Percentiles rank a stretch among this genome's conserved stretches.
Conservation (phyloP, 2,113 vertebrate species). For the Psittacus erithacus region DNA sequence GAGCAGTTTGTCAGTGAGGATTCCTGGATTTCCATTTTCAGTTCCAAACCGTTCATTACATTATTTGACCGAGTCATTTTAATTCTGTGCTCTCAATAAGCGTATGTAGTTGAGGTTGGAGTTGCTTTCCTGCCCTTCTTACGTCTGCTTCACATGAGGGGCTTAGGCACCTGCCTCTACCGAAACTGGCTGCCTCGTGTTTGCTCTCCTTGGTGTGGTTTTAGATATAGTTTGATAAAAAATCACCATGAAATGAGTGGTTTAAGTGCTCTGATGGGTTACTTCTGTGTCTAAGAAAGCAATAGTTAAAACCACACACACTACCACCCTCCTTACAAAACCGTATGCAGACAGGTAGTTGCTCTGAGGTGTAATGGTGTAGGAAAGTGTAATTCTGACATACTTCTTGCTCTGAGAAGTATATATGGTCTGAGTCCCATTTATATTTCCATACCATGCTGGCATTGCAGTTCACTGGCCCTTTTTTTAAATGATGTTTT, state of each 20-base stretch:
- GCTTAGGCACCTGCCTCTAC: neutral
- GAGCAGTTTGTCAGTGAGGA: neutral
- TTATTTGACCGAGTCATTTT: neutral
- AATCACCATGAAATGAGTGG: fast-evolving
- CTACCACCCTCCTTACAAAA: too few relatives aligned
- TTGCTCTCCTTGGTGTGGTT: neutral
- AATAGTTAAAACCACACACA: neutral
- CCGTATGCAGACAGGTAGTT: neutral
- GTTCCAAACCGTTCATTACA: neutral
- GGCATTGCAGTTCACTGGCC: neutral
- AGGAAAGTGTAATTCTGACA: neutral
- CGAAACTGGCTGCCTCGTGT: neutral
- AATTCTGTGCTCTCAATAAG: neutral
- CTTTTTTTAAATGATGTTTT: fast-evolving
- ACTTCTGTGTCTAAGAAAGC: neutral
- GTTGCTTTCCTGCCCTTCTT: neutral
- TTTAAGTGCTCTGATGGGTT: neutral
- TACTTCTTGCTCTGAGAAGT: neutral
- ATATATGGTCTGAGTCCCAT: neutral
- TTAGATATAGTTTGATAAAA: neutral
- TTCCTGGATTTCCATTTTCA: neutral
- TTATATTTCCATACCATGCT: neutral
- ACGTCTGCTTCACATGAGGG: fast-evolving
- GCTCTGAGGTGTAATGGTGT: neutral
- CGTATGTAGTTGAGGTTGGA: neutral